phyloP scores from a whole-genome alignment of 2,888 invertebrate species.

The Keiferia lycopersicella region DNA sequence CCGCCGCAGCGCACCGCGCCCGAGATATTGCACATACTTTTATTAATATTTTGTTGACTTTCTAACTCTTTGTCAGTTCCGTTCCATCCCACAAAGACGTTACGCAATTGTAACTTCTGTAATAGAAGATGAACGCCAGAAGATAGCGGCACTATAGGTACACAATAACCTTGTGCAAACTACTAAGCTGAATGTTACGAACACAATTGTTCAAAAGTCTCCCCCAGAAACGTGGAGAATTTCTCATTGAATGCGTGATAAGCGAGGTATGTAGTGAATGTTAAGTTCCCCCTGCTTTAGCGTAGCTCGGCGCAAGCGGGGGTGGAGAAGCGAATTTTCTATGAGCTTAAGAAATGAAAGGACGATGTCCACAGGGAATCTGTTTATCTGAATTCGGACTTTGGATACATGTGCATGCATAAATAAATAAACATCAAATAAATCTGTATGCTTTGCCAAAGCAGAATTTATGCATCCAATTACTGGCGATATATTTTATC shows the following conservation, averaged over 20 bases:
- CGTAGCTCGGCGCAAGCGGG: conserved; percentile 14
- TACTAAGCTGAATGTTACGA: conserved; percentile 25
- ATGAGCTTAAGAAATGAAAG: conserved; percentile 27
- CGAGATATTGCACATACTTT: conserved; percentile 26
- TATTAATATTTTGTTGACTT: conserved; percentile 24
- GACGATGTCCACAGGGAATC: conserved; percentile 18
- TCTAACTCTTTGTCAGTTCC: conserved; percentile 19
- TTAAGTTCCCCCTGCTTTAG: conserved; percentile 47
- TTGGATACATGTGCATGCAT: conserved; percentile 13
- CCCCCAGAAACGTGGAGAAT: conserved; percentile 42
- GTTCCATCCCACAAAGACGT: background rate
- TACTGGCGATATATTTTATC: background rate
- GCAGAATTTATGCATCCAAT: background rate
- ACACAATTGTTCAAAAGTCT: conserved; percentile 30
- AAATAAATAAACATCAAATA: conserved; percentile 5
- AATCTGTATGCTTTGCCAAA: background rate
- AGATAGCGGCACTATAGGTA: background rate
- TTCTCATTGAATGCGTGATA: conserved; percentile 56
- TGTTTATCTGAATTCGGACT: conserved; percentile 13
- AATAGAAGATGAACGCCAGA: background rate
- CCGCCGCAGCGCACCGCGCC: conserved; percentile 10
- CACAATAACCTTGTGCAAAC: background rate
- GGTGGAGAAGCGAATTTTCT: conserved; percentile 21
- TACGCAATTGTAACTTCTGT: conserved; percentile 2
- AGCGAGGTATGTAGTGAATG: conserved; percentile 58